phyloP scores from a whole-genome alignment of 2,113 vertebrate species.

The Otus sunia region DNA sequence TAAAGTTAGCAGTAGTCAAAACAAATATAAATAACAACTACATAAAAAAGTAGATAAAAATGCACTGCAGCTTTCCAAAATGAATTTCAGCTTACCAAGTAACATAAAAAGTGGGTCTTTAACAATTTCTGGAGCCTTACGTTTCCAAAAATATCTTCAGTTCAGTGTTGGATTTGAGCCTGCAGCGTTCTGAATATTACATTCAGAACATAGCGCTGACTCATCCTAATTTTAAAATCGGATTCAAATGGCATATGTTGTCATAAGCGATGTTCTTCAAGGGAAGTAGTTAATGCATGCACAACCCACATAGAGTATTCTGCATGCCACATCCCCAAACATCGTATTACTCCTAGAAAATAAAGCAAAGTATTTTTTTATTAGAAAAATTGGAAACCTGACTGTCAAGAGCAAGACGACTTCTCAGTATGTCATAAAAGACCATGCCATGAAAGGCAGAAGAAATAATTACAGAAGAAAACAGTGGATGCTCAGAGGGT shows the following conservation, averaged over 20 bases:
- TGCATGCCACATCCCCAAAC: background rate
- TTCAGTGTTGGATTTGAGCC: constrained; percentile 27
- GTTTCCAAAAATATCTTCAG: constrained; percentile 44
- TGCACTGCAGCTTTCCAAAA: background rate
- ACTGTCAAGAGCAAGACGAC: background rate
- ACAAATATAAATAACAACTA: background rate
- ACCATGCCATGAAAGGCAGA: background rate
- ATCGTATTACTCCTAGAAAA: background rate
- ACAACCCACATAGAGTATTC: background rate
- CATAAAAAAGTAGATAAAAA: background rate
- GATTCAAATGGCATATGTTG: constrained; percentile 22
- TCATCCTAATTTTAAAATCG: constrained; percentile 13
- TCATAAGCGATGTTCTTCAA: constrained; percentile 31
- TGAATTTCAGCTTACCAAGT: background rate
- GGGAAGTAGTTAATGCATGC: background rate
- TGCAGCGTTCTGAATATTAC: constrained; percentile 24
- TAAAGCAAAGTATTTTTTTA: background rate
- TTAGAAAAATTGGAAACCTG: background rate
- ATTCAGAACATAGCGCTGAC: background rate
- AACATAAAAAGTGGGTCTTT: background rate
- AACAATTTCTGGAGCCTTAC: background rate
- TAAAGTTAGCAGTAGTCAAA: background rate
- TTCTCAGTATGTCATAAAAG: background rate
- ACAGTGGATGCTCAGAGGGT: background rate
- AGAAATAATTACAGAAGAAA: background rate